phyloP scores from a whole-genome alignment of 2,888 invertebrate species.

The Pimpla rufipes region DNA sequence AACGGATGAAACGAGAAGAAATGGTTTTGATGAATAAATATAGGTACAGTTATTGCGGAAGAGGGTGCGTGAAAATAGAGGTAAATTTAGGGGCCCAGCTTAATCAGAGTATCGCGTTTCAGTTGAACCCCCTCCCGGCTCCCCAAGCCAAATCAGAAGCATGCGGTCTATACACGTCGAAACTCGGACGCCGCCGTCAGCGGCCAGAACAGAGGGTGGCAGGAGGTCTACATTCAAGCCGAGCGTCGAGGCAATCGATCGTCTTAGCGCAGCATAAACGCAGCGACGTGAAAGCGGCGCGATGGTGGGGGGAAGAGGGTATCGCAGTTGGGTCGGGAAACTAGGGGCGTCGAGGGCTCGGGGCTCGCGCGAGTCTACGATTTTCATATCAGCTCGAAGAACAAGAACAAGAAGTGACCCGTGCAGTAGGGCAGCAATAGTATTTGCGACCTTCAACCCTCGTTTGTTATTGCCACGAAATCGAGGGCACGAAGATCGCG shows the following conservation, averaged over 20 bases:
- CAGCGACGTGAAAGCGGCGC: conserved; percentile 37
- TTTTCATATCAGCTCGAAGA: conserved; percentile 51
- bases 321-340: conserved; percentile 44
- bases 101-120: conserved; percentile 9
- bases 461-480: conserved; percentile 28
- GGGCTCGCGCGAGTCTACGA: conserved; percentile 30
- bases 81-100: neutral
- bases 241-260: conserved; percentile 61
- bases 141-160: neutral
- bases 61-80: neutral
- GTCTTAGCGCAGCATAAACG: conserved; percentile 66
- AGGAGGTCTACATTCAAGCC: conserved; percentile 61
- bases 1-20: neutral
- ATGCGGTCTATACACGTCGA: conserved; percentile 5
- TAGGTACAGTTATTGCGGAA: neutral
- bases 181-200: conserved; percentile 48
- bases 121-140: neutral
- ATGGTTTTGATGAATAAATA: neutral
- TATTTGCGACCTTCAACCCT: conserved; percentile 52
- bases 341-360: conserved; percentile 25
- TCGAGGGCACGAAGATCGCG: conserved; percentile 37
- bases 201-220: conserved; percentile 24
- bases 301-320: neutral
- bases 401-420: conserved; percentile 41
- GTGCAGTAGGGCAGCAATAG: conserved; percentile 40